Evolutionary conservation across 37 sponge, comb jelly and placozoan species (phyloP).

Genomic region (Mnemiopsis leidyi): DNA sequence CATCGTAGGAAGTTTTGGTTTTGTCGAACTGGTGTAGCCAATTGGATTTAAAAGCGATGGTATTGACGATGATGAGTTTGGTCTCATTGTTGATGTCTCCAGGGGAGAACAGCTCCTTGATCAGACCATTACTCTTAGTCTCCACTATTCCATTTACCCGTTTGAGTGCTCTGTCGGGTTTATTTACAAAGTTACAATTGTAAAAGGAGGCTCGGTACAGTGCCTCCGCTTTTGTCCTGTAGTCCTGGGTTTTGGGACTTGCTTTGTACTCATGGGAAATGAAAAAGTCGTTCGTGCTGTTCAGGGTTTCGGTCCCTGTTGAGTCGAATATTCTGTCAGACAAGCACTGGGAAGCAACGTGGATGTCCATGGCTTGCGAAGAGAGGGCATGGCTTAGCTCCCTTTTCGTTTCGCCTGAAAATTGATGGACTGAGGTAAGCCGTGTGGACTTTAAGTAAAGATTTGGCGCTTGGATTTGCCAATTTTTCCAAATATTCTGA

Average conservation of each 20-base stretch:
- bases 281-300: conserved; percentile 59
- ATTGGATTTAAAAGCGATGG: conserved; percentile 10
- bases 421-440: too few relatives aligned
- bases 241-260: not conserved
- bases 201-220: conserved; percentile 5
- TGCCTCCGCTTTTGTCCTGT: not conserved
- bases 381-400: not conserved
- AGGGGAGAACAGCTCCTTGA: not conserved
- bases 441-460: too few relatives aligned
- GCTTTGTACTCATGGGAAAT: not conserved
- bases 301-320: not conserved
- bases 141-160: not conserved
- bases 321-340: not conserved
- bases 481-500: too few relatives aligned
- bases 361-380: not conserved
- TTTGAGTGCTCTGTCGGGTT: not conserved
- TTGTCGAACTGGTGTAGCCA: conserved; percentile 47
- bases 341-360: not conserved
- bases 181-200: conserved; percentile 34
- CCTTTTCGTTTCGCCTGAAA: not conserved
- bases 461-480: too few relatives aligned
- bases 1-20: not conserved
- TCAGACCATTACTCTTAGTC: not conserved
- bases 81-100: conserved; percentile 19
- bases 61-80: conserved; percentile 8